phyloP scores from a whole-genome alignment of 2,113 vertebrate genomes.

The Pimephales promelas region DNA sequence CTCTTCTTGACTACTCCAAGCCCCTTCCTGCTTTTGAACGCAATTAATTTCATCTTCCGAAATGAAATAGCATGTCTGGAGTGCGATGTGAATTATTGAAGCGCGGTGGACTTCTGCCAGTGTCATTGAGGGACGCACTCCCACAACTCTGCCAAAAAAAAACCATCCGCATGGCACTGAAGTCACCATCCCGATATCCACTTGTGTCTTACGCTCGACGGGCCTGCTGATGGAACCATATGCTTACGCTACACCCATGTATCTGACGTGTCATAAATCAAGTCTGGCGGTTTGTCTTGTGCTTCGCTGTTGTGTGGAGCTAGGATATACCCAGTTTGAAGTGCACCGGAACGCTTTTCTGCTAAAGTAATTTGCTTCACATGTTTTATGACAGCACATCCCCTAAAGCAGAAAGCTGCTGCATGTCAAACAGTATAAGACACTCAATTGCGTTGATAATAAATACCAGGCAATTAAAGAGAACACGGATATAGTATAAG shows the following conservation, averaged over 20 bases:
- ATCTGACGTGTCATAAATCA: slow-evolving; percentile 44
- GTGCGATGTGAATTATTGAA: slow-evolving; percentile 34
- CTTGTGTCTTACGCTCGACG: slow-evolving; percentile 10
- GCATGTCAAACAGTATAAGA: slow-evolving; percentile 20
- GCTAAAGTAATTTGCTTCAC: slow-evolving; percentile 12
- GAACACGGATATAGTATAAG: slow-evolving; percentile 19
- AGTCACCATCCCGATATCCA: slow-evolving; percentile 1
- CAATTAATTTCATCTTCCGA: slow-evolving; percentile 20
- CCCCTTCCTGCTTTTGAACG: slow-evolving; percentile 36
- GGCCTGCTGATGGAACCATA: slow-evolving; percentile 29
- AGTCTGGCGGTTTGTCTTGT: neutral
- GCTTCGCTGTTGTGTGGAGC: neutral
- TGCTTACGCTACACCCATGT: neutral
- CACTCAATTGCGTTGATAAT: slow-evolving; percentile 36
- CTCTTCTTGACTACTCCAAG: neutral
- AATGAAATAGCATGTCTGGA: slow-evolving; percentile 18
- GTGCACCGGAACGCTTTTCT: neutral
- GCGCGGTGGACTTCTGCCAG: slow-evolving; percentile 13
- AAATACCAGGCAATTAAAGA: slow-evolving; percentile 47
- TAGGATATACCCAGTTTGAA: neutral
- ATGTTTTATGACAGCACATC: slow-evolving; percentile 38
- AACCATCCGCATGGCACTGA: neutral
- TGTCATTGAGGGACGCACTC: neutral
- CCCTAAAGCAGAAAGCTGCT: slow-evolving; percentile 4
- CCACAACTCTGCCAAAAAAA: slow-evolving; percentile 6